phyloP scores from a whole-genome alignment of 2,113 vertebrate species.

The Trachemys scripta region DNA sequence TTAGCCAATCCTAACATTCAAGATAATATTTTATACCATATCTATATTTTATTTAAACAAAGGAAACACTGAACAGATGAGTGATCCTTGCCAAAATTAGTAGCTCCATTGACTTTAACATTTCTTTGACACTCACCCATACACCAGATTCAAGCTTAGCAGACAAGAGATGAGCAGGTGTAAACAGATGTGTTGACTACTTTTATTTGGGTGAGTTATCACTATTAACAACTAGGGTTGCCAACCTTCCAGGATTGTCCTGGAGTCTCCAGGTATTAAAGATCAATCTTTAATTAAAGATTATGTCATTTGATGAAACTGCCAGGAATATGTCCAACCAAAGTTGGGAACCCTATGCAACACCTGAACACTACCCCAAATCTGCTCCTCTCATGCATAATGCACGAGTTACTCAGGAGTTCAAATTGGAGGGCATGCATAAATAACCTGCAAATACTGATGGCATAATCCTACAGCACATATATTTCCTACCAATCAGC shows the following conservation, averaged over 20 bases:
- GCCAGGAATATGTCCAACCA: no score
- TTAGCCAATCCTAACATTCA: neutral
- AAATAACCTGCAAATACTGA: neutral
- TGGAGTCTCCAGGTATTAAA: no score
- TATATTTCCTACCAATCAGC: neutral
- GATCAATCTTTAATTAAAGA: no score
- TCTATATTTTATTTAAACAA: constrained; percentile 16
- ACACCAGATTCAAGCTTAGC: neutral
- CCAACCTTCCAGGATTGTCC: no score
- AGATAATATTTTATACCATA: neutral
- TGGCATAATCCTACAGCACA: neutral
- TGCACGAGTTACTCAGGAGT: neutral
- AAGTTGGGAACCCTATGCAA: no score
- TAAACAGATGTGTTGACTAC: neutral
- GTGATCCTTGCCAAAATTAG: neutral
- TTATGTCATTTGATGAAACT: no score
- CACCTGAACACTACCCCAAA: neutral
- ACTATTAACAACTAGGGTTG: neutral
- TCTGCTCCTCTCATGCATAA: neutral
- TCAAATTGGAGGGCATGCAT: neutral
- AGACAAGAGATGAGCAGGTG: neutral
- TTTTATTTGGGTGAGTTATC: neutral
- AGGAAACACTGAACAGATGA: neutral
- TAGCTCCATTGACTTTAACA: neutral
- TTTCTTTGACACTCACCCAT: neutral